Evolutionary conservation across 1,140 invertebrate species (phyloP), one percentile per base, ranked within the genome.

Genomic region (Drosophila miranda): DNA sequence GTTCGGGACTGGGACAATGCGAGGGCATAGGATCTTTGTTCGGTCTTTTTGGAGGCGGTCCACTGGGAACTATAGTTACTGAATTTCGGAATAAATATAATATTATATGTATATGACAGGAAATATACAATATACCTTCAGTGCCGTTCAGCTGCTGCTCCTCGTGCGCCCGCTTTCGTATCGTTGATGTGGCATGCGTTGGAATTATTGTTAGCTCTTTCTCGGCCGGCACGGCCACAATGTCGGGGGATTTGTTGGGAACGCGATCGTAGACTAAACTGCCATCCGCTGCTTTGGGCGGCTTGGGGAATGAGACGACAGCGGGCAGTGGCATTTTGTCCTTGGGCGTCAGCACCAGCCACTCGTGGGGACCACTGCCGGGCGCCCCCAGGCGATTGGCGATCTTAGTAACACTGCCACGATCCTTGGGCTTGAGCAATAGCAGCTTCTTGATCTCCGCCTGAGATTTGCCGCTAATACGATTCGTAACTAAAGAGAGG

Each of bases 241-340:
- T 95, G 53, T 94, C 92, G 86, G 96, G 95, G 9, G 90, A 91
- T 92, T 96, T 96, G 75, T 96, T 96, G 56, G 95, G 94, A 68
- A 97, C 94, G 89, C 95, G 93, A 90, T 97, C 96, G 82, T 97
- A 97, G 50, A 97, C 88, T 66, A 97, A 92, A 91, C 95, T 96
- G 62, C 96, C 96, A 91, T 97, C 96, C 68, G 96, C 93, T 63
- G 94, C 96, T 91, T 97, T 96, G 8, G 96, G 96, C 56, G 96
- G 96, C 91, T 96, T 95, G 43, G 96, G 96, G 91, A 97, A 98
- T 68, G 95, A 96, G 52, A 97, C 94, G 75, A 95, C 93, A 62
- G 95, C 94, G 6, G 96, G 95, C 90, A 94, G 94, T 53, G 96
- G 96, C 88, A 96, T 93, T 90, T 94, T 93, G 86, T 95, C 95